Base-by-base conservation (phyloP, 2,888 invertebrate species). In the Yponomeuta plumbellus region DNA sequence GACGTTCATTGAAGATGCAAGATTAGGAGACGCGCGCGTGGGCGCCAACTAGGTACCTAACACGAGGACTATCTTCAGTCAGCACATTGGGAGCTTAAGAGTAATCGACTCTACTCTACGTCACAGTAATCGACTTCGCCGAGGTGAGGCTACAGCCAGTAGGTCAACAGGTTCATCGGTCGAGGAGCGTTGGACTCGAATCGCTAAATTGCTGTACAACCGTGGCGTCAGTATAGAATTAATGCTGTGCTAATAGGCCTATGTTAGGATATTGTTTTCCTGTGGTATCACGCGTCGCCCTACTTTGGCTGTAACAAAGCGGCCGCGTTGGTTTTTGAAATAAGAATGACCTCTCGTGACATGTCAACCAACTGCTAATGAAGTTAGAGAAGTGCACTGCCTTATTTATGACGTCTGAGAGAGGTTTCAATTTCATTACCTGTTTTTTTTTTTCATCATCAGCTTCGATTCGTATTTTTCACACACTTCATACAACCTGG, bases 101-200 rank as follows among this genome's bases (percentile, higher is more conserved):
- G 77, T 34, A 34, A 34, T 34, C 34, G 34, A 34, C 34, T 34
- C 26, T 26, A 26, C 26, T 26, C 34, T 34, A 34, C 77, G 73
- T 76, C 74, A 65, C 57, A 64, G 67, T 69, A 69, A 71, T 70
- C 69, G 68, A 69, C 69, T 69, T 52, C 39, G 39, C 59, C 6
- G 52, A 39, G 52, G 17, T 52, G 56, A 59, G 59, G 11, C 23
- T 23, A 11, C 11, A 59, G 68, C 69, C 71, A 78, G 72, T 83
- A 75, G 85, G 86, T 86, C 86, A 85, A 85, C 76, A 73, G 78
- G 81, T 81, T 83, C 81, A 82, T 73, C 75, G 80, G 78, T 80
- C 81, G 81, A 81, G 78, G 76, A 75, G 74, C 73, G 67, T 71
- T 59, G 22, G 44, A 52, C 44, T 52, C 44, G 44, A 52, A 52